Evolutionary conservation across 2,888 invertebrate species (phyloP), one percentile per base, ranked within the genome.

Genomic region (Callyntrura guangdongensis): DNA sequence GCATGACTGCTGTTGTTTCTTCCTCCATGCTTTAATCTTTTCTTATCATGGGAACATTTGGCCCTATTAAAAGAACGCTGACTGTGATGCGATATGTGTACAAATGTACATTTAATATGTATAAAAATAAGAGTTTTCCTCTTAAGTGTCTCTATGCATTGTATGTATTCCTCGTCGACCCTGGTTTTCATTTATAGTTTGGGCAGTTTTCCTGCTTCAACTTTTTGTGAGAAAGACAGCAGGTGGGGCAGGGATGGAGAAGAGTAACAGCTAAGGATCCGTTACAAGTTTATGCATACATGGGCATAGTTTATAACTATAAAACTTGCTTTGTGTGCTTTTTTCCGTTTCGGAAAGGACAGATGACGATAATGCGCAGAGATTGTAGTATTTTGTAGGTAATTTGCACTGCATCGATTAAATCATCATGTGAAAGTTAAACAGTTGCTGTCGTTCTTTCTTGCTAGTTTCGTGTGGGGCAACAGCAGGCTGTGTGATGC

Each of bases 401-500:
- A 90, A 90, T 90, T 90, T 90, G 85, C 90, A 86, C 86, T 90
- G 82, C 90, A 86, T 86, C 90, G 90, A 90, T 90, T 90, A 90
- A 90, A 86, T 90, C 90, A 86, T 90, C 86, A 90, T 86, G 81
- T 56, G 85, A 85, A 83, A 85, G 56, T 36, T 69, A 47, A 89
- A 20, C 89, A 89, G 84, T 89, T 89, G 89, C 56, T 83, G 64
- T 25, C 12, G 59, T 17, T 56, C 17, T 61, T n/a, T 25, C 9
- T 79, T 53, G 53, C 1, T 25, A 49, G 14, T 12, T 72, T 9
- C 25, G 17, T 1, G 11, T 20, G 12, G 61, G n/a, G 61, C 20
- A 61, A 2, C 20, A 17, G 61, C 3, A 8, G 8, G 61, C 61
- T n/a, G n/a, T n/a, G 49, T 11, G 12, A n/a, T 53, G 53, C 53